Evolutionary conservation across 2,888 invertebrate species (phyloP).

Genomic region (Salpingus planirostris): DNA sequence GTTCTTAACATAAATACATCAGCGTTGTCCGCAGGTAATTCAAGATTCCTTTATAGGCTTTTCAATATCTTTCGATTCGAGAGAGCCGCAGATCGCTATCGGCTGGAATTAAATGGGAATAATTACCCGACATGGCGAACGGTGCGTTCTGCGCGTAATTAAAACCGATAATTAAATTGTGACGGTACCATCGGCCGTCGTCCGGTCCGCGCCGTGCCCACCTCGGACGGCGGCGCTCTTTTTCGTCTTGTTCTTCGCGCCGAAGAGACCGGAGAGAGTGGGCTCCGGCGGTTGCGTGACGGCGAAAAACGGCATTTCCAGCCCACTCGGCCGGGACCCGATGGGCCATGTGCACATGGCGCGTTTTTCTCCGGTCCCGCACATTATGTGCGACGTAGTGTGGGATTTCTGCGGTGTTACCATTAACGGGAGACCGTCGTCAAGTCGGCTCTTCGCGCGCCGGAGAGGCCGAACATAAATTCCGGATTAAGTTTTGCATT

Average conservation of each 20-base stretch:
- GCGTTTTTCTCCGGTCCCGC: neutral
- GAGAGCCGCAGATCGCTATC: too few relatives aligned
- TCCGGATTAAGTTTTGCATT: neutral
- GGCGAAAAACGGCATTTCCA: neutral
- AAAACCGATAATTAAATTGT: neutral
- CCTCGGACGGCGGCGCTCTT: neutral
- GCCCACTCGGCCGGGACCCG: neutral
- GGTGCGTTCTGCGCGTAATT: too few relatives aligned
- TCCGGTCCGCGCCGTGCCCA: neutral
- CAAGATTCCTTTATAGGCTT: too few relatives aligned
- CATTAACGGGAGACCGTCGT: neutral
- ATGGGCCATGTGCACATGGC: too few relatives aligned
- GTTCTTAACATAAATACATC: too few relatives aligned
- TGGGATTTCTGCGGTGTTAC: neutral
- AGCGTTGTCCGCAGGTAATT: too few relatives aligned
- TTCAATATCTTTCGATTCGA: too few relatives aligned
- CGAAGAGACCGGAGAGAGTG: neutral
- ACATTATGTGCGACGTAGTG: neutral
- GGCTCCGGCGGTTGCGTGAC: neutral
- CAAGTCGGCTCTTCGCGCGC: neutral
- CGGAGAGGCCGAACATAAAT: neutral
- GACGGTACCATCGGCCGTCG: too few relatives aligned
- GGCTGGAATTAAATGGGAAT: too few relatives aligned
- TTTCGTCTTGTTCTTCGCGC: neutral
- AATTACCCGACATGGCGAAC: too few relatives aligned